Evolutionary conservation across 2,113 vertebrate species (phyloP), one percentile per base, ranked within the genome.

Genomic region (Callopanchax toddi): DNA sequence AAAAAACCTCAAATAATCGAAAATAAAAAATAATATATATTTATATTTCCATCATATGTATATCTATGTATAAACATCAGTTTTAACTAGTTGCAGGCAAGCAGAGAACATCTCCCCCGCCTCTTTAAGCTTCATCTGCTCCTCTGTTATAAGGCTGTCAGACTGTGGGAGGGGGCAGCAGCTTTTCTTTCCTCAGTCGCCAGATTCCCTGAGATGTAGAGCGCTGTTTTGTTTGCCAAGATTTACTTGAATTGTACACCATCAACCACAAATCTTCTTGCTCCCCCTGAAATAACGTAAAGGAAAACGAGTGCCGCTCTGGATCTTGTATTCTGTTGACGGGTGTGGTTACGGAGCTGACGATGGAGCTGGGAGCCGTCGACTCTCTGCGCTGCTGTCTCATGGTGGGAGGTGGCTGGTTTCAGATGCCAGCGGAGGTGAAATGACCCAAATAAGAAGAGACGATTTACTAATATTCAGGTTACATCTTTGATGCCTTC

Each of bases 161-260:
- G 90, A 90, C 72, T 83, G 83, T 84, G 55, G 42, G 78, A 86
- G 85, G 86, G 85, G 74, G 78, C 76, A 83, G 86, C 87, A 91
- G 88, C 89, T 83, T 86, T 7, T 86, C 87, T 82, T 76, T 88
- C 83, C 83, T 84, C 91, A 89, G 86, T 92, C 84, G 83, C 76
- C 91, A 82, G 85, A 86, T 92, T 93, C 92, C 92, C 92, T 93
- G 92, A 93, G 92, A 92, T 91, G 86, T 90, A 88, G 83, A 92
- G 89, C 74, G 78, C 86, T 70, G 71, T 89, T 83, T 81, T 74
- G 21, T 67, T 85, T 79, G 71, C 86, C 75, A 81, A 85, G 78
- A 72, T 87, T 86, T 61, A 71, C 86, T 89, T 74, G 42, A 90
- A 78, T 60, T 61, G 56, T 83, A 87, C 82, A 61, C 74, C 68